Base-by-base conservation (phyloP, 2,113 vertebrate genomes). In the Scomber scombrus region DNA sequence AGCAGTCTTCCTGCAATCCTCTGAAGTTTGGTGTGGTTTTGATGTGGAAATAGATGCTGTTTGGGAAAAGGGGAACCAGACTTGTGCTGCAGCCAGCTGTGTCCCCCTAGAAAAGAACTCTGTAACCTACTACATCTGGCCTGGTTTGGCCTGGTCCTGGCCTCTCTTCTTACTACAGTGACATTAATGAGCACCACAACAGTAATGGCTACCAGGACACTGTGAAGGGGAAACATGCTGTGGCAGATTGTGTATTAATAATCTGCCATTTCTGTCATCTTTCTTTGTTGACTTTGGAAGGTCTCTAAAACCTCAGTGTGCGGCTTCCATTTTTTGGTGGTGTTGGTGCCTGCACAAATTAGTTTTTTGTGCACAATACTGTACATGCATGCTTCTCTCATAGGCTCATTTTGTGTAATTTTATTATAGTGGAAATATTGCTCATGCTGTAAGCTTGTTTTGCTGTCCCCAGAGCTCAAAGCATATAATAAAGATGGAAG, bases 401-500 rank as follows among this genome's bases (percentile, higher is more conserved):
- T 62, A 16, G 31, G 46, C 58, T 75, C 40, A 51, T 58, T 81
- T 67, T 43, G 67, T 66, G 51, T 80, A 23, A 84, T 80, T 78
- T 71, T 51, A 71, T 81, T 60, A 83, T 40, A 58, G 49, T 73
- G 65, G 55, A 85, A 86, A 80, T 75, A 73, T 74, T 81, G 49
- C 79, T 81, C 62, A 57, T 78, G n/a, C 78, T 40, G 60, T 45
- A 49, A 82, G 77, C 70, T 72, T 61, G 70, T 71, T 80, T 64
- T 62, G 76, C 74, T 71, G 84, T 87, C 75, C 84, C 80, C 69
- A 67, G 60, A 71, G 74, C 80, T 84, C 21, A 10, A 87, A 90
- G 74, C 87, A 54, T 89, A 81, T 91, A 89, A 93, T 92, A 90
- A 91, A 87, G 91, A 91, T 91, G 84, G 90, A 90, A 89, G 88